phyloP scores from a whole-genome alignment of 2,113 vertebrate genomes.

The Sander vitreus region DNA sequence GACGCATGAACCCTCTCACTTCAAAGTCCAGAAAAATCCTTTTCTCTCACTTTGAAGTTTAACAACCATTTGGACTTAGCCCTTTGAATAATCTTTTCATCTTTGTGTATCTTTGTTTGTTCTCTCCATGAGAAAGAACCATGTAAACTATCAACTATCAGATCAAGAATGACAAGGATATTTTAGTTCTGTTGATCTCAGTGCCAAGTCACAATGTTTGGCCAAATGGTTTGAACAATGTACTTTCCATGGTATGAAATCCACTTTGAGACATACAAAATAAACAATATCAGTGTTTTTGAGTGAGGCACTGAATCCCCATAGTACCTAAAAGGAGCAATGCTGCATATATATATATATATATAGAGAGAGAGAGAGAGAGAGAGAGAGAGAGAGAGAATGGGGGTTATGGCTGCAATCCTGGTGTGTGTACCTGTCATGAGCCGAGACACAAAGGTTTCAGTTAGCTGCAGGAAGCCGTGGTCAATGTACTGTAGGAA shows the following conservation, averaged over 20 bases:
- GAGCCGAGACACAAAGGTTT: conserved; percentile 86
- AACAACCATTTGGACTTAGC: conserved; percentile 24
- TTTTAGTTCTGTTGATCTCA: conserved; percentile 38
- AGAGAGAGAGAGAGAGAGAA: no score
- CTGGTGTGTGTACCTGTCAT: conserved; percentile 85
- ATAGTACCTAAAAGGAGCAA: no score
- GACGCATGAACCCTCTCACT: conserved; percentile 20
- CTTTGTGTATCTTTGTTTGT: conserved; percentile 36
- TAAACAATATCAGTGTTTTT: not conserved
- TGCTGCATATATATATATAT: no score
- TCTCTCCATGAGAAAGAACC: conserved; percentile 29
- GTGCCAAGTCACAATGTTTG: conserved; percentile 33
- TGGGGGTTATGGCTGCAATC: no score
- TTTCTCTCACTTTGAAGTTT: conserved; percentile 46
- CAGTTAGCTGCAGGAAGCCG: conserved; percentile 88
- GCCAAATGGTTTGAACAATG: conserved; percentile 9
- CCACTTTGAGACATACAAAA: not conserved
- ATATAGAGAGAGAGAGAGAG: no score
- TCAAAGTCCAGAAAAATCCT: conserved; percentile 34
- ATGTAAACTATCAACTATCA: not conserved
- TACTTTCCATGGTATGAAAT: not conserved
- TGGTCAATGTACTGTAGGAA: conserved; percentile 92
- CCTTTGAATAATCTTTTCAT: conserved; percentile 31
- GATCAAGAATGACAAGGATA: conserved; percentile 12
- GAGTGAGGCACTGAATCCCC: not conserved